A percentile compares a stretch with the other conserved stretches of the same genome.
phyloP scores from a whole-genome alignment of 2,888 invertebrate genomes.

The Pristionchus fissidentatus region DNA sequence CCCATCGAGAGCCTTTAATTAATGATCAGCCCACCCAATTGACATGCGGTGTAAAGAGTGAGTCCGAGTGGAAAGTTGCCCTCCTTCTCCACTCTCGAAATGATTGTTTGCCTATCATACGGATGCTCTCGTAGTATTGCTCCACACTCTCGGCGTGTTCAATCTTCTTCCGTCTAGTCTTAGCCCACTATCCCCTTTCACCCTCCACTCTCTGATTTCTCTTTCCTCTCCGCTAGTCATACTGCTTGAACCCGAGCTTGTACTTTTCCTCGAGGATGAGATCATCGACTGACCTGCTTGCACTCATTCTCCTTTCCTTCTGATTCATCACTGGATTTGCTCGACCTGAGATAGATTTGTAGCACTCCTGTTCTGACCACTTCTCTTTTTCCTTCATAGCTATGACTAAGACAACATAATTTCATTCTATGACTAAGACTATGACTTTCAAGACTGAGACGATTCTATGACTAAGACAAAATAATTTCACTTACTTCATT shows the following conservation, averaged over 20 bases:
- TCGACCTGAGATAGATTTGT: constrained; percentile 4
- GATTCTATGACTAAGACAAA: background rate
- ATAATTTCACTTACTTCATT: constrained; percentile 4
- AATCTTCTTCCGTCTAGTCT: constrained; percentile 3
- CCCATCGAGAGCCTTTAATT: constrained; percentile 9
- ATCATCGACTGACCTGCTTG: background rate
- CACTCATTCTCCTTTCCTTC: background rate
- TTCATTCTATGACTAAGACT: background rate
- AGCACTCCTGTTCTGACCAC: background rate
- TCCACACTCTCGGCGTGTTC: background rate
- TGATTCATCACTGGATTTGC: background rate
- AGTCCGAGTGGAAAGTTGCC: background rate
- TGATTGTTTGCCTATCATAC: background rate
- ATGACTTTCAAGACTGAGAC: background rate
- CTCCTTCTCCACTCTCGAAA: background rate
- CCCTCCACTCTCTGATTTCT: constrained; percentile 5
- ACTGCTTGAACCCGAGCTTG: constrained; percentile 14
- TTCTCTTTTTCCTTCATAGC: background rate
- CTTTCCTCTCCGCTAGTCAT: no score
- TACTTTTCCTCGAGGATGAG: background rate
- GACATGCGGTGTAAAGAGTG: background rate
- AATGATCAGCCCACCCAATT: background rate
- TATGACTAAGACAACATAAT: background rate
- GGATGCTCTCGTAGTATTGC: constrained; percentile 25
- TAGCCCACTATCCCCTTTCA: constrained; percentile 14